Evolutionary conservation across 2,888 invertebrate genomes (phyloP), one percentile per base, ranked within the genome.

Genomic region (Euzophera pinguis): DNA sequence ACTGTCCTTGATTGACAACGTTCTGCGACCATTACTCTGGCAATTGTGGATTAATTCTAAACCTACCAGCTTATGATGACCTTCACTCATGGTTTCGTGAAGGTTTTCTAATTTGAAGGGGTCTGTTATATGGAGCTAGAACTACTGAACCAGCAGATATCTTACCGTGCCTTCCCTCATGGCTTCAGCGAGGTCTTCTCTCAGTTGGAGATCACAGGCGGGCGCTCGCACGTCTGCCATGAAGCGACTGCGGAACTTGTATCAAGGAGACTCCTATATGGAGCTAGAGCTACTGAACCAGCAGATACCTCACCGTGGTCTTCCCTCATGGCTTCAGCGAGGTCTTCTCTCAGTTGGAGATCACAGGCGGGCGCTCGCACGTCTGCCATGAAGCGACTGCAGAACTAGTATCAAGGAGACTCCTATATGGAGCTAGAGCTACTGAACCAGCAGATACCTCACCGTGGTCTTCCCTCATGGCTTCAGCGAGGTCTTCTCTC

Each of bases 301-400:
- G n/a, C n/a, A n/a, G n/a, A n/a, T n/a, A n/a, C n/a, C n/a, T n/a
- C n/a, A n/a, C n/a, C n/a, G n/a, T n/a, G n/a, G 37, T n/a, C n/a
- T n/a, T n/a, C n/a, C n/a, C n/a, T n/a, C n/a, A 98, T 98, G 51
- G 98, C 98, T 75, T 98, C 98, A 0, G 98, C 98, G 50, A 98
- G 91, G 81, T 97, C 97, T 78, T 98, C 97, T 62, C 94, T 92
- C 12, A 98, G 90, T 69, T 96, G 94, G 53, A 95, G 94, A 69
- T 97, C 97, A 45, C n/a, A n/a, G n/a, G 87, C 75, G 0, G 83
- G 70, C 4, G 83, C 79, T n/a, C 85, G 79, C 0, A 82, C 83
- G 29, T 75, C 68, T 37, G 83, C 55, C 92, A n/a, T n/a, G n/a
- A n/a, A n/a, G n/a, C n/a, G 92, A 58, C 94, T 93, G 0, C 94